Evolutionary conservation across 2,888 invertebrate genomes (phyloP), one percentile per base, ranked within the genome.

Genomic region (Xestia c-nigrum): DNA sequence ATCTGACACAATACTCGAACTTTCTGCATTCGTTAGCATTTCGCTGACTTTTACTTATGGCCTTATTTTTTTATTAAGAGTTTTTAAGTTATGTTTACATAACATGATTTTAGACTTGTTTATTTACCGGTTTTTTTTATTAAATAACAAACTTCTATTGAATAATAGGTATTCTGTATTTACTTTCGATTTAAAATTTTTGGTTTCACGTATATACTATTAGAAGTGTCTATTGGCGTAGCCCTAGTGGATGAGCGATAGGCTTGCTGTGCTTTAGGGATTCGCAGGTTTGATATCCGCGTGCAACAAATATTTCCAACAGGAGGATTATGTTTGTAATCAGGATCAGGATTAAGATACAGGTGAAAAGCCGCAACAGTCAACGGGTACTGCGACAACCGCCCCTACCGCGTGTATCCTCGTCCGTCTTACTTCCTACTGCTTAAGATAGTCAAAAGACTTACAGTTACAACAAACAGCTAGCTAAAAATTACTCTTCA

Each of bases 21-120:
- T 52, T 40, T 66, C 71, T 79, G 52, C 31, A 46, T 59, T n/a
- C 38, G 57, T 71, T 52, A 66, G 6, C 14, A 59, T 38, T 47
- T n/a, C 1, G 1, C 52, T 24, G 19, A 76, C 67, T 80, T 80
- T 78, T 55, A 72, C 80, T 50, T 63, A 40, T 63, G 80, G 59
- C 72, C 66, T 40, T 24, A 24, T 24, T 55, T 63, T 67, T 64
- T 55, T 50, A 4, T 10, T 55, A 40, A 55, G 46, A 63, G 31
- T 40, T 47, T 71, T 5, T 9, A 19, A 19, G 12, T 12, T n/a
- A 16, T 16, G 19, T 21, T 40, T n/a, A 46, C 16, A 24, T 50
- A 52, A 31, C 24, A 47, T 38, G 21, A 46, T 21, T 64, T 46
- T 52, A 1, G 7, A 38, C 16, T 50, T 61, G 21, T 40, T 50